Conservation (phyloP, 2,797 vertebrate species). For the Meriones psammophilus region DNA sequence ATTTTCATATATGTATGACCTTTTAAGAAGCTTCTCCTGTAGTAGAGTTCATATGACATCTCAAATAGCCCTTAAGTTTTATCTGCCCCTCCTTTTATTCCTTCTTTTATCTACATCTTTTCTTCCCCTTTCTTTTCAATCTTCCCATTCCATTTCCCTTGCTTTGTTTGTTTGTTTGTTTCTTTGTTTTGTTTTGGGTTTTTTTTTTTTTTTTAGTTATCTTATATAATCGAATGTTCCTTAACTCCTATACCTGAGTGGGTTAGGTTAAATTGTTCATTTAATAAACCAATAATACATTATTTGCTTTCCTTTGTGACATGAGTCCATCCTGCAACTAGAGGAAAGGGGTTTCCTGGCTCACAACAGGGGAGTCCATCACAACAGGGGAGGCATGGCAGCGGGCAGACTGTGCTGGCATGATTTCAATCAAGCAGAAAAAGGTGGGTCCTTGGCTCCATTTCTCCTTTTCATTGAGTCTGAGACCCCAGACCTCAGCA, state of each 20-base stretch:
- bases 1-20: background rate
- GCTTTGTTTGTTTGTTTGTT: background rate
- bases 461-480: background rate
- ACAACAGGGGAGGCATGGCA: too few relatives aligned
- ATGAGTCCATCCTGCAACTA: too few relatives aligned
- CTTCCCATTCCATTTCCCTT: background rate
- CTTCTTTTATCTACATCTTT: background rate
- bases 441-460: background rate
- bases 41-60: background rate
- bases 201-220: background rate
- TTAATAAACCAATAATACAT: background rate
- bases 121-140: background rate
- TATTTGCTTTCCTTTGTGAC: background rate
- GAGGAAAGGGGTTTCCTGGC: background rate
- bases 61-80: background rate
- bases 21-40: background rate
- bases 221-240: background rate
- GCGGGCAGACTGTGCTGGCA: background rate
- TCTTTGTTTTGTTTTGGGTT: too few relatives aligned
- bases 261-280: background rate
- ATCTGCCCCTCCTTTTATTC: background rate
- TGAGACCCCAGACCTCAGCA: background rate
- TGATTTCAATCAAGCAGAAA: background rate
- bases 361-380: background rate
- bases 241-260: too few relatives aligned